Evolutionary conservation across 2,797 vertebrate species (phyloP).

Genomic region (Synaphobranchus kaupii): DNA sequence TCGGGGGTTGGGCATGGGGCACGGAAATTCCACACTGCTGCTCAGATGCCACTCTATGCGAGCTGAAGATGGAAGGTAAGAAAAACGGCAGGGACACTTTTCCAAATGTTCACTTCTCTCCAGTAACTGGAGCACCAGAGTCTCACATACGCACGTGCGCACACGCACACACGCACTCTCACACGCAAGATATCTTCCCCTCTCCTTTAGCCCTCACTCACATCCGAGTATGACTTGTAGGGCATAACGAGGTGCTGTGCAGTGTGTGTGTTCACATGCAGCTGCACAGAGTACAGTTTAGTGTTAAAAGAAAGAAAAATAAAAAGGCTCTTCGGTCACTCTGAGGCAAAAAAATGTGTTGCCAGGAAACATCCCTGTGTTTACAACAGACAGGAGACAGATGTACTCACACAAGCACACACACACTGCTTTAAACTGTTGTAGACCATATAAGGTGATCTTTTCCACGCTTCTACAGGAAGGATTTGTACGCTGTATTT

Average conservation of each 20-base stretch:
- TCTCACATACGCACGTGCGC: neutral
- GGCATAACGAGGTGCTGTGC: neutral
- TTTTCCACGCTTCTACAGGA: neutral
- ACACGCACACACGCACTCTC: neutral
- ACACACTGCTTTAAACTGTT: neutral
- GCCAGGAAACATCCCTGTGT: constrained; percentile 42
- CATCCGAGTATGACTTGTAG: neutral
- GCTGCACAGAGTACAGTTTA: neutral
- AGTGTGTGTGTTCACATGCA: neutral
- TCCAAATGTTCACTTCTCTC: neutral
- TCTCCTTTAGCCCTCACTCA: neutral
- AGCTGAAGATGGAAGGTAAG: neutral
- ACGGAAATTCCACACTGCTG: neutral
- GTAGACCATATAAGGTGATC: neutral
- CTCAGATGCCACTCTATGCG: constrained; percentile 27
- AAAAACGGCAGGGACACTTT: neutral
- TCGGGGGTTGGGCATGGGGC: neutral
- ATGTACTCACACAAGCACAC: constrained; percentile 33
- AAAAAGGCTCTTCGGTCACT: neutral
- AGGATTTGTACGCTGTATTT: neutral
- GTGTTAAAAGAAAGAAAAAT: neutral
- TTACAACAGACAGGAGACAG: constrained; percentile 49
- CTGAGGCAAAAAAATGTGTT: constrained; percentile 16
- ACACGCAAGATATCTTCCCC: neutral
- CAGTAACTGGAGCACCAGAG: neutral